These are phyloP conservation scores for Petrocephalus microphthalmus DNA, from an alignment of 2,113 vertebrate genomes.

Conservation along the genomic window DNA sequence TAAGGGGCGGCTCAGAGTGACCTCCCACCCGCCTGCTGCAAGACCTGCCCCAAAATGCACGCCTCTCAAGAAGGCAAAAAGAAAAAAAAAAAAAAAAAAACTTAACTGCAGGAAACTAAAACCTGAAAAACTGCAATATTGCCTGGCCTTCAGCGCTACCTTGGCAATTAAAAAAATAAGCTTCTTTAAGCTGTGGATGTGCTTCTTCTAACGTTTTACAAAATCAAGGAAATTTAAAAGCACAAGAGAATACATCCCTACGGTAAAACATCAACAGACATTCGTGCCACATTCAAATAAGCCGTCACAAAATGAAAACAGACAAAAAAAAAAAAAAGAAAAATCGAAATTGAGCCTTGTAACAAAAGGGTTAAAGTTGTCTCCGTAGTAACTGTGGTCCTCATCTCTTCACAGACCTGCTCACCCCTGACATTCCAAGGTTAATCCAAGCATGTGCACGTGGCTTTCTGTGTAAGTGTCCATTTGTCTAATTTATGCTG, in stretches of 20 bases:
- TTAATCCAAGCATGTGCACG: background rate
- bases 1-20: slow-evolving; percentile 46
- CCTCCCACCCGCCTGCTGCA: slow-evolving; percentile 15
- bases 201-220: slow-evolving; percentile 31
- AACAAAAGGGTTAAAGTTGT: slow-evolving; percentile 32
- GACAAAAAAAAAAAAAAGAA: slow-evolving; percentile 32
- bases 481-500: background rate
- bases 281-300: slow-evolving; percentile 40
- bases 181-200: background rate
- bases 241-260: slow-evolving; percentile 23
- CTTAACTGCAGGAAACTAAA: slow-evolving; percentile 42
- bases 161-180: background rate
- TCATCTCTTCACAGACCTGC: background rate
- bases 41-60: slow-evolving; percentile 43
- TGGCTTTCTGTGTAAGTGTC: background rate
- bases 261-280: slow-evolving; percentile 33
- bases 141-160: background rate
- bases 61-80: slow-evolving; percentile 37
- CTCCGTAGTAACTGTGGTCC: slow-evolving; percentile 12
- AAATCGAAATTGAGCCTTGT: slow-evolving; percentile 16
- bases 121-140: slow-evolving; percentile 36
- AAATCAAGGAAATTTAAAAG: slow-evolving; percentile 11
- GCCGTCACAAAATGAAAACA: slow-evolving; percentile 31
- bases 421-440: background rate
- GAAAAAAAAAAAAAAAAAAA: slow-evolving; percentile 31